Conservation (phyloP, 2,797 vertebrate species). For the Cryptoblepharus egeriae region DNA sequence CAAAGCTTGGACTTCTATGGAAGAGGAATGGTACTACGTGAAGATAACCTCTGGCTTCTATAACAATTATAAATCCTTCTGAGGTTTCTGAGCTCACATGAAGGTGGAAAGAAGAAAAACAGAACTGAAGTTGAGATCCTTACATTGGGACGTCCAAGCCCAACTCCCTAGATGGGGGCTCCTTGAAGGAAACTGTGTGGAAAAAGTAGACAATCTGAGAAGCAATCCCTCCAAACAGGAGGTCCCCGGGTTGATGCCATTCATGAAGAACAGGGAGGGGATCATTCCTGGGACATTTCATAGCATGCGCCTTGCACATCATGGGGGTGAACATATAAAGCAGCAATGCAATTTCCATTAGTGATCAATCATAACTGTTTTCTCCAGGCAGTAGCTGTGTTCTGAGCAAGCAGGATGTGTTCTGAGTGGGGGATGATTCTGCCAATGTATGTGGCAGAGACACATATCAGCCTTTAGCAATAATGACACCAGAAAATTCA, state of each 20-base stretch:
- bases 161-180: neutral
- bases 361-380: too few species aligned
- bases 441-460: too few species aligned
- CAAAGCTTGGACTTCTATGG: too few species aligned
- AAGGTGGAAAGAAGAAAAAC: too few species aligned
- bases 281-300: neutral
- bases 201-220: neutral
- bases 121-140: neutral
- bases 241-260: neutral
- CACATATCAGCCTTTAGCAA: too few species aligned
- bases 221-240: slow-evolving; percentile 7
- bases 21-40: too few species aligned
- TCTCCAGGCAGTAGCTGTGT: neutral
- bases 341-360: neutral
- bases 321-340: neutral
- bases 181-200: neutral
- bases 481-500: neutral
- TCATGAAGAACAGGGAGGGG: neutral
- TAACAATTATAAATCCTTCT: too few species aligned
- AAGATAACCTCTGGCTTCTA: too few species aligned
- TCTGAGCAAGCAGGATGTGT: neutral
- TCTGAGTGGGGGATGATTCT: neutral
- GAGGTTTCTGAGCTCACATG: too few species aligned
- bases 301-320: neutral
- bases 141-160: neutral